Base-by-base conservation (phyloP, 2,797 vertebrate species). In the Salmo trutta region DNA sequence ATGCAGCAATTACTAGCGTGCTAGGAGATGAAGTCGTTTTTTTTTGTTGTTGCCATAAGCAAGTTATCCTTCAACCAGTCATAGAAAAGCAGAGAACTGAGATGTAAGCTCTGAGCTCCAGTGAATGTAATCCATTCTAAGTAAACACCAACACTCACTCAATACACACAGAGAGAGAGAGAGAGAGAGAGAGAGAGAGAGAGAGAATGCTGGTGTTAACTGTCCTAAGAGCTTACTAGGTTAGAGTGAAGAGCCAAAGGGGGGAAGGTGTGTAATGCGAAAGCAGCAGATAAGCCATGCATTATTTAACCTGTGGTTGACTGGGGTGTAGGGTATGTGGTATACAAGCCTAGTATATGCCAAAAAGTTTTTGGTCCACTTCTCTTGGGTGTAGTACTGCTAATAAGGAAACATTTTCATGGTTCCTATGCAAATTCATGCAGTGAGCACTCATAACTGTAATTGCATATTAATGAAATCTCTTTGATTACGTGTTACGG, bases 1-100 rank as follows among this genome's bases (percentile, higher is more conserved):
- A 90, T 85, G 88, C 86, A 75, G 89, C 86, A 93, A 92, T 94
- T 92, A 92, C 88, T 87, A 75, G 89, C 87, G 92, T 91, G 81
- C 83, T 85, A 88, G 82, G 86, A 91, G 88, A 91, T 92, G 86
- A 91, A 91, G 88, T 90, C 88, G 82, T 79, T 77, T 73, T 77
- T 73, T 81, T 78, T 36, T 36, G 81, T 81, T 47, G 10, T 90
- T 82, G 91, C 90, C 90, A 88, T 85, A 77, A 92, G 89, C 91
- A 84, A 91, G 84, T 84, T 89, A 77, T 86, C 86, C 87, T 88
- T 86, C 81, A 87, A 83, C 64, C 88, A 77, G 83, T 83, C 75
- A 86, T 82, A 85, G 91, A 87, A 47, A 81, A 76, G 83, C 83
- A 72, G 17, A 78, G 85, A 82, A 73, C 33, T 82, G 82, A 79